A percentile compares a stretch with the other conserved stretches of the same genome.
phyloP scores from a whole-genome alignment of 35 echinoderm and acorn worm species.

The Amphiura filiformis region DNA sequence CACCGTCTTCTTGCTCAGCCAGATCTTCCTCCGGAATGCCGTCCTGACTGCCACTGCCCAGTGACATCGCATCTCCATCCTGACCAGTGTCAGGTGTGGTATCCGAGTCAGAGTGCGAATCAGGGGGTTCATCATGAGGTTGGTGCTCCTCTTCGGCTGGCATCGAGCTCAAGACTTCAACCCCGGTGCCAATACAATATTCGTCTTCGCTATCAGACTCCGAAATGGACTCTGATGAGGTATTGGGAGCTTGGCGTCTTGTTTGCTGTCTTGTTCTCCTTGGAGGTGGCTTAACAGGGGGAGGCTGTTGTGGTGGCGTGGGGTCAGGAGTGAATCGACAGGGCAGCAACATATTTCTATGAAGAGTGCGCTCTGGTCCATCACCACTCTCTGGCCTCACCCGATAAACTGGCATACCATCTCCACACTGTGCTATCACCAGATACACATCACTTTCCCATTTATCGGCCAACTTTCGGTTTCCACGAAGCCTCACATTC shows the following conservation, averaged over 20 bases:
- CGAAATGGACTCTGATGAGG: not conserved
- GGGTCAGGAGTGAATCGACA: not conserved
- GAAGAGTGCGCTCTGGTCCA: constrained; percentile 23
- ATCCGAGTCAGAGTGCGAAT: not conserved
- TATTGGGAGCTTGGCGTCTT: not conserved
- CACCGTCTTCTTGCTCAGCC: not conserved
- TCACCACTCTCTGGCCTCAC: constrained; percentile 47
- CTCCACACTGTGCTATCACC: constrained; percentile 1
- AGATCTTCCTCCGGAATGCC: not conserved
- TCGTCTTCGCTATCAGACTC: not conserved
- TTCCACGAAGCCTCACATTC: constrained; percentile 49
- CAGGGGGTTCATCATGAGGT: not conserved
- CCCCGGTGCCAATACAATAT: not conserved
- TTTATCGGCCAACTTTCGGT: constrained; percentile 56
- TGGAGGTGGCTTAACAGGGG: not conserved
- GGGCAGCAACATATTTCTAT: not conserved
- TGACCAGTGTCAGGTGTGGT: too few relatives aligned
- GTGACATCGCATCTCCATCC: too few relatives aligned
- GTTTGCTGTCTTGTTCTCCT: not conserved
- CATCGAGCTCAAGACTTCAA: not conserved
- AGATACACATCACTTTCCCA: constrained; percentile 41
- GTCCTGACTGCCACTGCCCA: too few relatives aligned
- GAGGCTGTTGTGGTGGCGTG: not conserved
- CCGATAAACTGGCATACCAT: constrained; percentile 45
- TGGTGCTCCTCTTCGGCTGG: not conserved